A percentile compares a stretch with the other conserved stretches of the same genome.
Evolutionary conservation across 1,140 invertebrate species (phyloP).

Genomic region (Caerostris extrusa): DNA sequence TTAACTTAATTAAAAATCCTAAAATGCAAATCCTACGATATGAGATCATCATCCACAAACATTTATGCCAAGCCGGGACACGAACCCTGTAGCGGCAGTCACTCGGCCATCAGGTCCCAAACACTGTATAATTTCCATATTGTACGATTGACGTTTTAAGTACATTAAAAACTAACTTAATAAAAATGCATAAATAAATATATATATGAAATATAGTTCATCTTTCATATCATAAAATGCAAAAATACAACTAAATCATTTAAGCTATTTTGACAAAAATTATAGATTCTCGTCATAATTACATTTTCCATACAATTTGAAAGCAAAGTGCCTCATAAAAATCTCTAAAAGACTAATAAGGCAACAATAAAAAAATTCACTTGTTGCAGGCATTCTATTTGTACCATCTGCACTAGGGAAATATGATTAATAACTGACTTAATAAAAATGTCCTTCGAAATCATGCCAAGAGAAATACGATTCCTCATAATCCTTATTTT

Average conservation of each 20-base stretch:
- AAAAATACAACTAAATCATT: background rate
- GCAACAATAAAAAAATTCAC: background rate
- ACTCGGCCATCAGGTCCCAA: too few relatives aligned
- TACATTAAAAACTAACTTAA: too few relatives aligned
- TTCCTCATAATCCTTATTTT: background rate
- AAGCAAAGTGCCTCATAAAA: background rate
- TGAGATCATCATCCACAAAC: too few relatives aligned
- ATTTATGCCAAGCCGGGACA: too few relatives aligned
- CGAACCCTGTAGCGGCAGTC: too few relatives aligned
- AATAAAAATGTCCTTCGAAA: slow-evolving; percentile 23
- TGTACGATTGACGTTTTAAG: too few relatives aligned
- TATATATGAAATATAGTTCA: too few relatives aligned
- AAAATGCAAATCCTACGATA: too few relatives aligned
- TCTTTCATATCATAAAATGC: too few relatives aligned
- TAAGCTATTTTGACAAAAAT: background rate
- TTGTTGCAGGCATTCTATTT: background rate
- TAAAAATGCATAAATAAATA: too few relatives aligned
- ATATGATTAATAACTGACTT: slow-evolving; percentile 3
- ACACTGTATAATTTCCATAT: too few relatives aligned
- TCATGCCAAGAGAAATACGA: background rate
- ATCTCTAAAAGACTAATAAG: background rate
- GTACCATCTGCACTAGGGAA: background rate
- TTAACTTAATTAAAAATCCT: too few relatives aligned
- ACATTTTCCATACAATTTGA: background rate
- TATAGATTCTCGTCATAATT: background rate